These are phyloP conservation scores for Synergus itoensis DNA, from an alignment of 2,888 invertebrate species.

Conservation along the genomic window DNA sequence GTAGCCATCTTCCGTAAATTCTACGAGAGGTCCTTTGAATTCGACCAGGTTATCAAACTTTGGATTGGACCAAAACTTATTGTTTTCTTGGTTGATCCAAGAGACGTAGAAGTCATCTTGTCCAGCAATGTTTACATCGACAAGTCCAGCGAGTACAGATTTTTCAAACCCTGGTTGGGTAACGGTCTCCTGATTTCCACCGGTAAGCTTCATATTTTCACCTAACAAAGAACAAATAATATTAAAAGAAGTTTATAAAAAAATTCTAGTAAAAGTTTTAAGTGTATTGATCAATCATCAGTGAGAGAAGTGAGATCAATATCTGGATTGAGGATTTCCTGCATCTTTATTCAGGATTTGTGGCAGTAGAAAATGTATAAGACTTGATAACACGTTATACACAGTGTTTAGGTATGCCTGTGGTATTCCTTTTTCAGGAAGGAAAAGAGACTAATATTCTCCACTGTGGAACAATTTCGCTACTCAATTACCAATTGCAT, in stretches of 20 bases:
- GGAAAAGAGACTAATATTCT: constrained; percentile 12
- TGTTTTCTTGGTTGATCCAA: constrained; percentile 87
- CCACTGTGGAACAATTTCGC: not conserved
- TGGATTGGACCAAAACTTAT: constrained; percentile 89
- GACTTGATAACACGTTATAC: not conserved
- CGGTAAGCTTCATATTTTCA: constrained; percentile 77
- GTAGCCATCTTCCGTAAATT: constrained; percentile 86
- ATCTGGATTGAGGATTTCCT: not conserved
- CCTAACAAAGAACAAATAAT: not conserved
- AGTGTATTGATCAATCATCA: too few species aligned
- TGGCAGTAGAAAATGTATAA: not conserved
- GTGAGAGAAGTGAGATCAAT: too few species aligned
- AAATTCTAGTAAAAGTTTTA: too few species aligned
- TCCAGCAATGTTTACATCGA: constrained; percentile 90
- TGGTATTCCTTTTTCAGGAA: not conserved
- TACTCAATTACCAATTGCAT: not conserved
- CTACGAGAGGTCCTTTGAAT: constrained; percentile 80
- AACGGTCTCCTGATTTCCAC: constrained; percentile 90
- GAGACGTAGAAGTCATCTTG: constrained; percentile 88
- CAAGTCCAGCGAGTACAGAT: constrained; percentile 88
- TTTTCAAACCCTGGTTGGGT: constrained; percentile 92
- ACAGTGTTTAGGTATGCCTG: not conserved
- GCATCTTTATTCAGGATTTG: not conserved
- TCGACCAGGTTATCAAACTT: constrained; percentile 82
- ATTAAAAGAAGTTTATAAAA: not conserved